Evolutionary conservation across 2,797 vertebrate genomes (phyloP).

Genomic region (Atherinosoma microstoma): DNA sequence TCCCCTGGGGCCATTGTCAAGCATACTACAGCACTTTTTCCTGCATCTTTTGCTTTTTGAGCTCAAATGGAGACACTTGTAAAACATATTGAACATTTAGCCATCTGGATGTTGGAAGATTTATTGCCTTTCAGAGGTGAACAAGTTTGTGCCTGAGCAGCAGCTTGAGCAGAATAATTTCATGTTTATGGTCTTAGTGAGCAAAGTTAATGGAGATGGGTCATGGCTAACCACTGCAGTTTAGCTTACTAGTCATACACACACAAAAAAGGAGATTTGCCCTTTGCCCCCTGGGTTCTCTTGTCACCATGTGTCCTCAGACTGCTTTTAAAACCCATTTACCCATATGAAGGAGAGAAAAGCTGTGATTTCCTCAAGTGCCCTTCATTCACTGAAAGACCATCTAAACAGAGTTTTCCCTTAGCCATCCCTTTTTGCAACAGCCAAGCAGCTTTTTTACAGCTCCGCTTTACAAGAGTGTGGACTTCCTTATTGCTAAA

Average conservation of each 20-base stretch:
- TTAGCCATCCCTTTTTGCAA: not conserved
- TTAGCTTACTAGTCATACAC: constrained; percentile 42
- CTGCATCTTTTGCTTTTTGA: constrained; percentile 38
- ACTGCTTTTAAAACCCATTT: constrained; percentile 17
- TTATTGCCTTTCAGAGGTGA: constrained; percentile 32
- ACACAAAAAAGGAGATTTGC: not conserved
- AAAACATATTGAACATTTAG: constrained; percentile 55
- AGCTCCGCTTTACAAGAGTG: not conserved
- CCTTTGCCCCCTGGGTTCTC: constrained; percentile 29
- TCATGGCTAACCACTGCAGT: constrained; percentile 30
- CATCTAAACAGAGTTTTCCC: not conserved
- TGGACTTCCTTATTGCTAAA: constrained; percentile 32
- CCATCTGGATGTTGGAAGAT: constrained; percentile 40
- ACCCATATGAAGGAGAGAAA: constrained; percentile 10
- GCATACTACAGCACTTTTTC: constrained; percentile 11
- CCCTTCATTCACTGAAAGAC: not conserved
- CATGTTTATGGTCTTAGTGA: constrained; percentile 41
- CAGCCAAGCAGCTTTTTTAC: constrained; percentile 4
- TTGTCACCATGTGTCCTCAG: not conserved
- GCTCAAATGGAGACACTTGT: constrained; percentile 42
- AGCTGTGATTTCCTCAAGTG: constrained; percentile 3
- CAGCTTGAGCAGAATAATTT: constrained; percentile 24
- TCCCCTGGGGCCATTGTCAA: constrained; percentile 6
- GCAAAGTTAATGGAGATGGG: constrained; percentile 50
- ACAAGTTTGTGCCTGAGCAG: constrained; percentile 36